A percentile compares a stretch with the other conserved stretches of the same genome.
Evolutionary conservation across 2,113 vertebrate genomes (phyloP).

Genomic region (Oncorhynchus kisutch): DNA sequence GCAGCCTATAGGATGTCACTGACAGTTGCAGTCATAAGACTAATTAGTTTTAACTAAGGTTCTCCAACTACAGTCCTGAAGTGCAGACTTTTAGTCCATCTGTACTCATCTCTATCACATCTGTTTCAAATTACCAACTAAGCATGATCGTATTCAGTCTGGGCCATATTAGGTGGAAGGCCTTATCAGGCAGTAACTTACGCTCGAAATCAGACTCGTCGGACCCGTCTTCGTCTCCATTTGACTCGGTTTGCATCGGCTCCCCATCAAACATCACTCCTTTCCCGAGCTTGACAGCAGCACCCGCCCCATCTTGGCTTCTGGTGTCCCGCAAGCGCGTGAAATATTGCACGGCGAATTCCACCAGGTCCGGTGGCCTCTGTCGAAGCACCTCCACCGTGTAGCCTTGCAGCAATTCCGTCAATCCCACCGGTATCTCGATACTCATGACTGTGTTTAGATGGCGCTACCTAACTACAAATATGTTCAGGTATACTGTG

Average conservation of each 20-base stretch:
- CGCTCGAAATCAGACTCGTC: slow-evolving; percentile 90
- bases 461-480: slow-evolving; percentile 40
- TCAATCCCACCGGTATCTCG: slow-evolving; percentile 93
- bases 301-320: slow-evolving; percentile 73
- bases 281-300: slow-evolving; percentile 63
- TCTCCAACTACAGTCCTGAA: background rate
- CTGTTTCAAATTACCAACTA: background rate
- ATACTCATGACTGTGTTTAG: slow-evolving; percentile 85
- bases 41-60: too few relatives aligned
- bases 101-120: background rate
- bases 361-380: slow-evolving; percentile 88
- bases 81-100: background rate
- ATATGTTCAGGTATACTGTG: slow-evolving; percentile 3
- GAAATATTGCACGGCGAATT: slow-evolving; percentile 96
- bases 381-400: slow-evolving; percentile 95
- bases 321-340: slow-evolving; percentile 83
- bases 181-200: slow-evolving; percentile 65
- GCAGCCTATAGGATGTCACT: background rate
- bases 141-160: background rate
- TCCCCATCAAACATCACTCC: slow-evolving; percentile 81
- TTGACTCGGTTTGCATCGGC: slow-evolving; percentile 86
- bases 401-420: slow-evolving; percentile 95
- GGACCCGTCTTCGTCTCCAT: slow-evolving; percentile 82
- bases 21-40: background rate
- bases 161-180: background rate